phyloP scores from a whole-genome alignment of 2,888 invertebrate species.

The Monopis laevigella region DNA sequence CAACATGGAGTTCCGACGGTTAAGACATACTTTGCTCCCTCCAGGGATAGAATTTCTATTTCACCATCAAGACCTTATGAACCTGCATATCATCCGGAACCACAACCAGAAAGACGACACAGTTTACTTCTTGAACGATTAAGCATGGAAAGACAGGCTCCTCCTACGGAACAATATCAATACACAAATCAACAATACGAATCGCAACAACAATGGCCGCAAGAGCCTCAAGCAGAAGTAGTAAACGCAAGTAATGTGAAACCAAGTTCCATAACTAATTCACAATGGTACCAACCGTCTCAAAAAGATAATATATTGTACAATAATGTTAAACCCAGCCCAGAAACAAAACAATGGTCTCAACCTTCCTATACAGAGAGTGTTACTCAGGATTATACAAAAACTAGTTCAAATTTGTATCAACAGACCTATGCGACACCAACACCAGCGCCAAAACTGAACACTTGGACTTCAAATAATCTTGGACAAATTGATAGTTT shows the following conservation, averaged over 20 bases:
- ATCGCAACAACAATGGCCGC: slow-evolving; percentile 38
- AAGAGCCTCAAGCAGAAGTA: slow-evolving; percentile 55
- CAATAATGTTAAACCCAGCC: slow-evolving; percentile 28
- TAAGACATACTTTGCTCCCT: slow-evolving; percentile 48
- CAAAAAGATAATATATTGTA: slow-evolving; percentile 37
- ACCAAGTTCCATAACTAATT: slow-evolving; percentile 51
- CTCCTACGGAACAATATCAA: slow-evolving; percentile 42
- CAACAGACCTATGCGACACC: slow-evolving; percentile 31
- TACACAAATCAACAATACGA: slow-evolving; percentile 39
- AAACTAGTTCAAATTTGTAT: slow-evolving; percentile 27
- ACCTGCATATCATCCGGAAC: slow-evolving; percentile 37
- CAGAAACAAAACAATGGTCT: not conserved
- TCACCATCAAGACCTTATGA: slow-evolving; percentile 44
- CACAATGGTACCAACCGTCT: slow-evolving; percentile 54
- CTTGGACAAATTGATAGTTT: slow-evolving; percentile 24
- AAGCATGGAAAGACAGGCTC: slow-evolving; percentile 53
- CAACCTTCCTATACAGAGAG: slow-evolving; percentile 35
- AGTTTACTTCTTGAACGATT: slow-evolving; percentile 50
- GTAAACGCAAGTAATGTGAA: slow-evolving; percentile 53
- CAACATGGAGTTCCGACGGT: slow-evolving; percentile 44
- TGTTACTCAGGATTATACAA: slow-evolving; percentile 27
- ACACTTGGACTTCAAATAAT: slow-evolving; percentile 33
- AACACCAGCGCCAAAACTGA: slow-evolving; percentile 31
- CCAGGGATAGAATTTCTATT: slow-evolving; percentile 35
- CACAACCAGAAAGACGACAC: slow-evolving; percentile 45